These are phyloP conservation scores for Acanthurus lineatus DNA, from an alignment of 2,797 vertebrate species.

Conservation along the genomic window DNA sequence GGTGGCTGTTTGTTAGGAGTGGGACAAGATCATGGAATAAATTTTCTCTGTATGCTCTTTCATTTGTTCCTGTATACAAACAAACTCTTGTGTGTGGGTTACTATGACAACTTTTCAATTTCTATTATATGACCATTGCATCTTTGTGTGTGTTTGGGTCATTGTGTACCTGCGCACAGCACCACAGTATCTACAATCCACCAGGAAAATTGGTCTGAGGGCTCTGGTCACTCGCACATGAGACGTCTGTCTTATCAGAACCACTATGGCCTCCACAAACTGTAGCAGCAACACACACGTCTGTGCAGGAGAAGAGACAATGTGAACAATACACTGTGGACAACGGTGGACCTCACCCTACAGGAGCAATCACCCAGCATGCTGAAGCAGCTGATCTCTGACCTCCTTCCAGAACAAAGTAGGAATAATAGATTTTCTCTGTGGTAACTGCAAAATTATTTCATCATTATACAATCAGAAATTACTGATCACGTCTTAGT, in stretches of 20 bases:
- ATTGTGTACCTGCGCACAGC: slow-evolving; percentile 91
- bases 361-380: neutral
- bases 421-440: neutral
- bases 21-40: neutral
- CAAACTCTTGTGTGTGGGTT: neutral
- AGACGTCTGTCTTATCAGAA: slow-evolving; percentile 95
- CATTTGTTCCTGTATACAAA: neutral
- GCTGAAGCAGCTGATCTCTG: slow-evolving; percentile 11
- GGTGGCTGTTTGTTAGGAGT: neutral
- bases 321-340: slow-evolving; percentile 10
- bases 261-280: slow-evolving; percentile 96
- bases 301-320: slow-evolving; percentile 75
- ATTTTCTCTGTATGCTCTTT: neutral
- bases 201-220: slow-evolving; percentile 96
- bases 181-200: slow-evolving; percentile 97
- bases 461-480: neutral
- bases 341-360: neutral
- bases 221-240: slow-evolving; percentile 96
- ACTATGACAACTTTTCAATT: neutral
- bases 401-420: neutral
- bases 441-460: neutral
- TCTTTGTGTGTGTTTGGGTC: neutral
- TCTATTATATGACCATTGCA: neutral
- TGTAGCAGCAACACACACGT: slow-evolving; percentile 93
- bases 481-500: neutral